Evolutionary conservation across 2,113 vertebrate genomes (phyloP), one percentile per base, ranked within the genome.

Genomic region (Leucopsar rothschildi): DNA sequence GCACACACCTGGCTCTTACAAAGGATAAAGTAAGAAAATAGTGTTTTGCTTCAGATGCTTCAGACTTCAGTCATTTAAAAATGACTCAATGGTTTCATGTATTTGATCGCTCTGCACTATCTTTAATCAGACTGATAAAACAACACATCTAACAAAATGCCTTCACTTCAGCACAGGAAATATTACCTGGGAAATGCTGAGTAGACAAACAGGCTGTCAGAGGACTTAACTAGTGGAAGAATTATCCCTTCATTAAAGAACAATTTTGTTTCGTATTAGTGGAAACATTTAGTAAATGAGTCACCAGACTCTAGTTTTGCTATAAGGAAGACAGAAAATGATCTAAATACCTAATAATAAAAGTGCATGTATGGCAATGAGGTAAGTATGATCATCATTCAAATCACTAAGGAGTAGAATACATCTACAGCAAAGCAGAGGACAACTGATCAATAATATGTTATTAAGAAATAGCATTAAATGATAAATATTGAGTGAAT

Each of bases 401-500:
- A 89, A 59, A 85, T 27, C 17, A 3, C 22, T 59, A 19, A 78
- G 53, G 85, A 81, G 75, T 11, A 83, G 81, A 86, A 82, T 88
- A 65, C 12, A 86, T 86, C 72, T 90, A 52, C 92, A 92, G 76
- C 72, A 79, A 94, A 76, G 57, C 79, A 70, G 45, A 68, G 31
- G 15, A 53, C 52, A 92, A 90, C 57, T 68, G 33, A 97, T 84
- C 87, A 91, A 94, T 91, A 95, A 12, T 13, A 71, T 9, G 61
- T 88, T 97, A 88, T 90, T 93, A 80, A 72, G 70, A 97, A 97
- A 96, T 77, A 52, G 78, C 71, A 95, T 76, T 72, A 70, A 94
- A 97, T 97, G 97, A 77, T 79, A 97, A 92, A 92, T 81, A 72
- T 60, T 24, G 61, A 95, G 93, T 55, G 47, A 92, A 56, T 53